Base-by-base conservation (phyloP, 2,797 vertebrate genomes). In the Aselliscus stoliczkanus region DNA sequence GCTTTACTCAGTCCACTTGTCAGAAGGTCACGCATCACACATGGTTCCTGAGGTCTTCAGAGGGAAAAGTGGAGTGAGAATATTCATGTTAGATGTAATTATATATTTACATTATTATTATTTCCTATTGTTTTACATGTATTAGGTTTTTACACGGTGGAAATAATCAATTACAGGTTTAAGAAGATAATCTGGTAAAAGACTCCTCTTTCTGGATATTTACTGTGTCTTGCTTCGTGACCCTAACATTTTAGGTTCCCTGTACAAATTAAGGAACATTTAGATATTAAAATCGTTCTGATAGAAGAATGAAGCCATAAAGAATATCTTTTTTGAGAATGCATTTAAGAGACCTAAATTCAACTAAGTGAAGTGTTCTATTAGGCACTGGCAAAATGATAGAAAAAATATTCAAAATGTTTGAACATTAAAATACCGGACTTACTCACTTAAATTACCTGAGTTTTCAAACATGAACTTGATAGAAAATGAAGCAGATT, bases 391-490 rank as follows among this genome's bases (percentile, higher is more conserved):
- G 79, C 52, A 86, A 89, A 95, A 77, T 58, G 62, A 76, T 37
- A 94, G 83, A 94, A 67, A 42, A 70, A 76, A 75, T 58, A 85
- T 73, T 95, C 44, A 93, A 89, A 93, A 58, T 87, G 14, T 76
- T 92, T 88, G 3, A 88, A 94, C 34, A 91, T 21, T 93, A 94
- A 84, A 94, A 85, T 13, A 86, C 29, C 29, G n/a, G 18, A 76
- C 31, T 82, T 82, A 69, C 91, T 83, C 54, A 95, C 54, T 93
- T 86, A 88, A 70, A 95, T 27, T 91, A 56, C 27, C 31, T 83
- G 20, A 67, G 39, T 92, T 88, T 93, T 96, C 52, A 92, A 94
- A 92, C n/a, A 82, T 77, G 21, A 90, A 47, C 77, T 70, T 88
- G 47, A 90, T 20, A 88, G 60, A 65, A 96, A 94, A 75, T 67